These are phyloP conservation scores for Volucella zonaria DNA, from an alignment of 2,888 invertebrate species.

Conservation along the genomic window DNA sequence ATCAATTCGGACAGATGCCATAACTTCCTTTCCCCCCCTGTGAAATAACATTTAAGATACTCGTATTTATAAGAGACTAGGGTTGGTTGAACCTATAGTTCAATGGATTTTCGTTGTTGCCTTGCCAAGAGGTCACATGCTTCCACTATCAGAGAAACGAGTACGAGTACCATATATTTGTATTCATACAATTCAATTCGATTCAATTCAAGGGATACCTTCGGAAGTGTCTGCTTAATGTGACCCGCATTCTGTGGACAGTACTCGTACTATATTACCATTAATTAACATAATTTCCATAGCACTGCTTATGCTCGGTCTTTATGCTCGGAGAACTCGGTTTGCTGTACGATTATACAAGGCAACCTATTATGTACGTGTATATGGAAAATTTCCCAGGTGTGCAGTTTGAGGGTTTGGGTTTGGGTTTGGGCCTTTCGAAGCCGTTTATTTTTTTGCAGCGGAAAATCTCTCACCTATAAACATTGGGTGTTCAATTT, in stretches of 20 bases:
- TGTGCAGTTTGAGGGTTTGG: conserved; percentile 26
- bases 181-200: no score
- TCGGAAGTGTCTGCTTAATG: conserved; percentile 29
- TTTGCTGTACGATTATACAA: conserved; percentile 13
- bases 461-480: conserved; percentile 20
- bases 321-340: conserved; percentile 43
- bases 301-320: conserved; percentile 41
- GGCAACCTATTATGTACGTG: not conserved
- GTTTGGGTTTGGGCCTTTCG: not conserved
- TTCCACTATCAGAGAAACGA: not conserved
- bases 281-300: conserved; percentile 54
- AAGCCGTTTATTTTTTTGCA: not conserved
- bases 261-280: conserved; percentile 14
- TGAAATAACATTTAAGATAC: not conserved
- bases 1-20: conserved; percentile 35
- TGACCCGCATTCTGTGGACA: conserved; percentile 50
- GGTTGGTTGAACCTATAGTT: conserved; percentile 58
- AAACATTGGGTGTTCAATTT: conserved; percentile 17
- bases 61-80: not conserved
- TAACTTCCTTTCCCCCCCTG: not conserved
- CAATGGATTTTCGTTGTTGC: conserved; percentile 33
- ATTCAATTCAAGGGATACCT: conserved; percentile 18
- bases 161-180: not conserved
- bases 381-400: conserved; percentile 38
- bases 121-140: conserved; percentile 34